phyloP scores from a whole-genome alignment of 2,888 invertebrate species.

The Syrphus vitripennis region DNA sequence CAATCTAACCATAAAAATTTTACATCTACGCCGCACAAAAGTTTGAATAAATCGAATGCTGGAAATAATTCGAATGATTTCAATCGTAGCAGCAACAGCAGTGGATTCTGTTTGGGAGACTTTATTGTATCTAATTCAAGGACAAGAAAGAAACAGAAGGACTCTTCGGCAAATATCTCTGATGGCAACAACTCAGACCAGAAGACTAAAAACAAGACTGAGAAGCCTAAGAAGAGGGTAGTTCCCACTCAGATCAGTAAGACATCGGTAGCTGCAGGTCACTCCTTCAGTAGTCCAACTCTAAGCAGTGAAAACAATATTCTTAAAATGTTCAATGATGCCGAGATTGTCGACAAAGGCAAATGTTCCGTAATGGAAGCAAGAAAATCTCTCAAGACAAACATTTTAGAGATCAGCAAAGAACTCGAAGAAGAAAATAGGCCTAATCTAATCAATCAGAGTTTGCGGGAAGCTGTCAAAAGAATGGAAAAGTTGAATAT shows the following conservation, averaged over 20 bases:
- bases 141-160: slow-evolving; percentile 49
- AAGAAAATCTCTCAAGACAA: slow-evolving; percentile 76
- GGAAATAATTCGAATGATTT: slow-evolving; percentile 30
- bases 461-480: slow-evolving; percentile 42
- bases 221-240: slow-evolving; percentile 78
- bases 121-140: slow-evolving; percentile 74
- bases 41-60: slow-evolving; percentile 30
- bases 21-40: slow-evolving; percentile 54
- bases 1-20: slow-evolving; percentile 11
- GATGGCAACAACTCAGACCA: slow-evolving; percentile 45
- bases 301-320: slow-evolving; percentile 80
- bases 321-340: slow-evolving; percentile 75
- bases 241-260: slow-evolving; percentile 78
- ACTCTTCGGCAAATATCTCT: slow-evolving; percentile 21
- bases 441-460: slow-evolving; percentile 24
- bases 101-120: slow-evolving; percentile 78
- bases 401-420: slow-evolving; percentile 76
- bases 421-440: slow-evolving; percentile 75
- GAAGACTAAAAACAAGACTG: slow-evolving; percentile 26
- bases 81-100: slow-evolving; percentile 66
- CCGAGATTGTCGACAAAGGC: slow-evolving; percentile 76
- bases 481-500: slow-evolving; percentile 46
- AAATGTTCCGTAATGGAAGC: slow-evolving; percentile 76
- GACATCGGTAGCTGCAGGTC: slow-evolving; percentile 59
- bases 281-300: slow-evolving; percentile 75